Evolutionary conservation across 2,888 invertebrate species (phyloP), one percentile per base, ranked within the genome.

Genomic region (Philereme transversata): DNA sequence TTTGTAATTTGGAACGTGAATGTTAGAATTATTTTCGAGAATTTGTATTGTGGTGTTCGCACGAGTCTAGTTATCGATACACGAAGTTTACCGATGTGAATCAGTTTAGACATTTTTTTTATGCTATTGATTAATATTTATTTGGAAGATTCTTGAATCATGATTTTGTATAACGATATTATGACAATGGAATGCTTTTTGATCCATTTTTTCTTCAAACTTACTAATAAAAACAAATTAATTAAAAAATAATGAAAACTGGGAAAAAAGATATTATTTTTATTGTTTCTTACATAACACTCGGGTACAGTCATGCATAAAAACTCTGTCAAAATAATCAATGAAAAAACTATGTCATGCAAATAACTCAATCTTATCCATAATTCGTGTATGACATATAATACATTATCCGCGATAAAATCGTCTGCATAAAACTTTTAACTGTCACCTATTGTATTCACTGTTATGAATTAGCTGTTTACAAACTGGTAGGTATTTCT

Each of bases 1-100:
- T 86, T 82, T 82, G 82, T 84, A 83, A 87, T 85, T 86, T 84
- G 75, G 82, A 82, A 78, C 83, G 82, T 85, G 77, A 82, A 81
- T 84, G 82, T 83, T 83, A 80, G 81, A 81, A 79, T 82, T 83
- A 84, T 87, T 83, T 83, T 82, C 73, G 76, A 77, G 84, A 82
- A 84, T 85, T 83, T 73, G 77, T 81, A 77, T 82, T 82, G 81
- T 83, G 65, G 72, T 81, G 79, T 79, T 78, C 74, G 76, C 76
- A 79, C 76, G 74, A 73, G 76, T 76, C 68, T 75, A 75, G 69
- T 77, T 60, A 68, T 68, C 48, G 60, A 54, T 68, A 51, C 64
- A 61, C 63, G 65, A 72, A 60, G 59, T 70, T 60, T 67, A 62
- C 67, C 62, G 63, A 67, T 60, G 62, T 40, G 60, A 62, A 65